These are phyloP conservation scores for Calliphora vicina DNA, from an alignment of 1,140 invertebrate genomes.

Conservation along the genomic window DNA sequence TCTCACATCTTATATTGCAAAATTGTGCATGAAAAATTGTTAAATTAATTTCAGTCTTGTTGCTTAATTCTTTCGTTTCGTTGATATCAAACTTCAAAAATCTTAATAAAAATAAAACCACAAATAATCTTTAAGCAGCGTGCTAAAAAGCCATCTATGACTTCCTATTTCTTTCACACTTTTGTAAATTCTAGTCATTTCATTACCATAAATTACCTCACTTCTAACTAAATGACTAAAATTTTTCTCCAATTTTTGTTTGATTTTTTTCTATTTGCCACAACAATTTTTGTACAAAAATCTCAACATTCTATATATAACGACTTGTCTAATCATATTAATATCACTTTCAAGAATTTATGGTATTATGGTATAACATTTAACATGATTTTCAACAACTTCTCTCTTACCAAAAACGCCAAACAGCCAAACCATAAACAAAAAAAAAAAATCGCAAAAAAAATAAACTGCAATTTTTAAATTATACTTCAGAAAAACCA, in stretches of 20 bases:
- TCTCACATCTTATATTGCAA: too few relatives aligned
- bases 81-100: too few relatives aligned
- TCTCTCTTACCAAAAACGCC: background rate
- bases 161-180: background rate
- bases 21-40: too few relatives aligned
- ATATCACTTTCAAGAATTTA: conserved; percentile 12
- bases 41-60: too few relatives aligned
- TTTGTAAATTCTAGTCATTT: background rate
- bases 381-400: conserved; percentile 13
- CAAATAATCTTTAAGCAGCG: too few relatives aligned
- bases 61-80: too few relatives aligned
- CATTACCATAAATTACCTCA: background rate
- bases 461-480: background rate
- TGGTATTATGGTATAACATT: conserved; percentile 13
- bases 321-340: background rate
- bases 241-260: background rate
- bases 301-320: background rate
- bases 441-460: background rate
- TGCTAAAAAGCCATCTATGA: too few relatives aligned
- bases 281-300: too few relatives aligned
- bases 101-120: too few relatives aligned
- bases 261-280: too few relatives aligned
- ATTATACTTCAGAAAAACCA: background rate
- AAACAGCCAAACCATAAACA: background rate
- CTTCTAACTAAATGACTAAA: background rate